These are phyloP conservation scores for Phenacoccus solenopsis DNA, from an alignment of 1,140 invertebrate genomes.

Conservation along the genomic window DNA sequence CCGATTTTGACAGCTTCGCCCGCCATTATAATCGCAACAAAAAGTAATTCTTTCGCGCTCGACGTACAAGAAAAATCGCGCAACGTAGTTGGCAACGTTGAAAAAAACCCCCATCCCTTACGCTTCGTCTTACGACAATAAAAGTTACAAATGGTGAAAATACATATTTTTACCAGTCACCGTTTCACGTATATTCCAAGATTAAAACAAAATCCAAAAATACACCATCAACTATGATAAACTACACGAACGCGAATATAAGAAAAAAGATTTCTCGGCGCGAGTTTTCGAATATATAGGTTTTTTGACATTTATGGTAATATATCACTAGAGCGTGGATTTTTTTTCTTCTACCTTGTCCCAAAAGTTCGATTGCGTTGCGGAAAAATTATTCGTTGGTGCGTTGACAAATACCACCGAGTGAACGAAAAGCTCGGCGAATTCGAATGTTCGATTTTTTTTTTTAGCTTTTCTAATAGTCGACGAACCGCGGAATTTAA, in stretches of 20 bases:
- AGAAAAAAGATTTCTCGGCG: neutral
- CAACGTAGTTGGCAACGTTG: too few relatives aligned
- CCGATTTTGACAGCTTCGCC: neutral
- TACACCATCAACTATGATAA: neutral
- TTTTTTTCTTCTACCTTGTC: too few relatives aligned
- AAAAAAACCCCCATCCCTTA: too few relatives aligned
- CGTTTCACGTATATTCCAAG: neutral
- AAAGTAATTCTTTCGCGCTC: neutral
- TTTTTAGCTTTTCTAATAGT: too few relatives aligned
- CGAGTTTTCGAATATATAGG: neutral
- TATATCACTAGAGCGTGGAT: neutral
- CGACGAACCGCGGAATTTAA: too few relatives aligned
- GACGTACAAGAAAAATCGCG: neutral
- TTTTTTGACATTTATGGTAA: neutral
- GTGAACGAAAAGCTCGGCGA: too few relatives aligned
- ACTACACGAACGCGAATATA: neutral
- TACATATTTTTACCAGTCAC: neutral
- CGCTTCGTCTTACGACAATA: too few relatives aligned
- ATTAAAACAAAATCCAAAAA: slow-evolving; percentile 3
- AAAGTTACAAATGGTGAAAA: neutral
- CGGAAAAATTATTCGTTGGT: neutral
- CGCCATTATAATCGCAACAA: neutral
- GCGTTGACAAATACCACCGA: neutral
- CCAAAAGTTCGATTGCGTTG: neutral
- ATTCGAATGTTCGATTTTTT: too few relatives aligned